Evolutionary conservation across 1,140 invertebrate genomes (phyloP).

Genomic region (Homarus americanus): DNA sequence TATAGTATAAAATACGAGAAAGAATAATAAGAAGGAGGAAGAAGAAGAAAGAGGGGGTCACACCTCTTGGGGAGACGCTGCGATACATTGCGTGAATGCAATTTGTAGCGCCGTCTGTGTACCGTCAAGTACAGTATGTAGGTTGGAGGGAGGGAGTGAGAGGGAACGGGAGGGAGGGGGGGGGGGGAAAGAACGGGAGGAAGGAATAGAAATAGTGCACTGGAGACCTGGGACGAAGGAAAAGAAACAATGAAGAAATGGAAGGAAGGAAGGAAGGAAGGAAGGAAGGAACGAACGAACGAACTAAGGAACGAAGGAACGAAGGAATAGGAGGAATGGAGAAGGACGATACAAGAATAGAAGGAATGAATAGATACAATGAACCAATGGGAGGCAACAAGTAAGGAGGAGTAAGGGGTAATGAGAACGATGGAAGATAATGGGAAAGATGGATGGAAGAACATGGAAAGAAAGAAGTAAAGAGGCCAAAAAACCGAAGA

Average conservation of each 20-base stretch:
- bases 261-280: not conserved
- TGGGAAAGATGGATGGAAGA: not conserved
- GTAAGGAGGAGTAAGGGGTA: not conserved
- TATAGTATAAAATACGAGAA: not conserved
- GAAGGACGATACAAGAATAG: not conserved
- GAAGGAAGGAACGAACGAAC: not conserved
- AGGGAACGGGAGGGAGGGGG: not conserved
- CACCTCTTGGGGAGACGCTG: not conserved
- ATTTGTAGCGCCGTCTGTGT: not conserved
- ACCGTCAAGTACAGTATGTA: not conserved
- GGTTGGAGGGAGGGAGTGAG: not conserved
- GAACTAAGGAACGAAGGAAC: not conserved
- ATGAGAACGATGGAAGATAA: not conserved
- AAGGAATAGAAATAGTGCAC: no score
- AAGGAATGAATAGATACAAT: no score
- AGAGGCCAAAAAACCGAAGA: not conserved
- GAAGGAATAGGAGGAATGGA: constrained; percentile 16
- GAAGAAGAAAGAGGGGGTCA: not conserved
- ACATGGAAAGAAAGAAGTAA: constrained; percentile 6
- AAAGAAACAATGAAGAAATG: no score
- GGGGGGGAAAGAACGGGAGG: not conserved
- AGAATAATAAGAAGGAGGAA: not conserved
- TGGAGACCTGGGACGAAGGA: no score
- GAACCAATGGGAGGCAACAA: no score
- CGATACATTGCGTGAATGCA: not conserved